Conservation (phyloP, 2,113 vertebrate species). For the Austrofundulus limnaeus region DNA sequence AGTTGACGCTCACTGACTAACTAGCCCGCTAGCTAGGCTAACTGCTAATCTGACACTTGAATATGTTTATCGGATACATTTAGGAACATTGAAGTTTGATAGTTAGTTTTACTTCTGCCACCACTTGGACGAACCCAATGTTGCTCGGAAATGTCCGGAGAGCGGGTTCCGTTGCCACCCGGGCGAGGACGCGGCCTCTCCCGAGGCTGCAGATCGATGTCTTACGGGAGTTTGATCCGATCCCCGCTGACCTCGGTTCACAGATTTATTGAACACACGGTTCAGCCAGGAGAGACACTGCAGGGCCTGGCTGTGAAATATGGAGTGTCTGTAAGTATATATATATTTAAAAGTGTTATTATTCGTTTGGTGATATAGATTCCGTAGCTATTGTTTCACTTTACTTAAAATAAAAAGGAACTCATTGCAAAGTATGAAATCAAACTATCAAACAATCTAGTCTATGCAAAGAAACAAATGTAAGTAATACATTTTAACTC, state of each 20-base stretch:
- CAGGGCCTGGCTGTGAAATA: constrained; percentile 89
- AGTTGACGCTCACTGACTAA: constrained; percentile 1
- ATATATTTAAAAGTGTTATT: not conserved
- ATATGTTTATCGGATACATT: too few relatives aligned
- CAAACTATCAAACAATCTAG: too few relatives aligned
- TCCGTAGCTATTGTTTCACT: not conserved
- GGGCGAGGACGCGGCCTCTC: constrained; percentile 60
- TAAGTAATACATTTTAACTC: too few relatives aligned
- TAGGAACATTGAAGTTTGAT: not conserved
- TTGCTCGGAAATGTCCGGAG: constrained; percentile 65
- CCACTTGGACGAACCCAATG: not conserved
- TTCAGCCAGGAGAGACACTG: constrained; percentile 86
- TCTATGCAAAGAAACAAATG: too few relatives aligned
- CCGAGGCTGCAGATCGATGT: constrained; percentile 73
- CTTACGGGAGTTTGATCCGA: constrained; percentile 87
- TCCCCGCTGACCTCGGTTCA: constrained; percentile 77
- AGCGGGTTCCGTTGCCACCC: constrained; percentile 19
- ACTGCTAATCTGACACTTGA: constrained; percentile 10
- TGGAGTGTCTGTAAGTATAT: constrained; percentile 80
- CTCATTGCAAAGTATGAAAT: too few relatives aligned
- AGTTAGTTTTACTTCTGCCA: not conserved
- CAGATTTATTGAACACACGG: constrained; percentile 79
- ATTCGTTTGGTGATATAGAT: not conserved
- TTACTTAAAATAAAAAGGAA: too few relatives aligned
- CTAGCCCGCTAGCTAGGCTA: constrained; percentile 33